A percentile compares a stretch with the other conserved stretches of the same genome.
Evolutionary conservation across 2,797 vertebrate genomes (phyloP).

Genomic region (Xiphorhynchus erythropygius): DNA sequence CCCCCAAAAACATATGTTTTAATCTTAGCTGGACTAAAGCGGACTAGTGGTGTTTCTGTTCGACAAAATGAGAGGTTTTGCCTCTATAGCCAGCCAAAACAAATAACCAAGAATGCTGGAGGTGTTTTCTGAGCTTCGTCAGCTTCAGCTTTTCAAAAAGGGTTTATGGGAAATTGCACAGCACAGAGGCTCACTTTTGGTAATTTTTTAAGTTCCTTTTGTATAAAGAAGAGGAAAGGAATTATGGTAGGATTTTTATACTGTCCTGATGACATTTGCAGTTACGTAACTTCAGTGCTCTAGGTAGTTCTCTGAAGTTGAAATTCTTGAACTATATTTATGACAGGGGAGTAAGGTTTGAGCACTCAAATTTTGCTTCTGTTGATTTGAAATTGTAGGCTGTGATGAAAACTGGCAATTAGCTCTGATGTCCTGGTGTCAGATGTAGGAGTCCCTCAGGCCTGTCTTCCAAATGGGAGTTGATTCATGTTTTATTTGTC

Average conservation of each 20-base stretch:
- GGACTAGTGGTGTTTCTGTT: not conserved
- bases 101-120: not conserved
- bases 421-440: not conserved
- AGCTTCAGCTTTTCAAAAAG: not conserved
- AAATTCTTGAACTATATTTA: not conserved
- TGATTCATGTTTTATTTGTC: not conserved
- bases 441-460: not conserved
- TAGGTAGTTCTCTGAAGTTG: not conserved
- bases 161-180: not conserved
- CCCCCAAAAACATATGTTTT: not conserved
- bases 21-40: not conserved
- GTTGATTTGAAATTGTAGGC: not conserved
- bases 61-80: fast-evolving
- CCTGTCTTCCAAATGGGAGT: not conserved
- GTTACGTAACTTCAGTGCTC: not conserved
- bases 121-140: not conserved
- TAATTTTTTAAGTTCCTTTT: not conserved
- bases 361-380: not conserved
- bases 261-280: not conserved
- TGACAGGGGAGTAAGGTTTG: not conserved
- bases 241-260: not conserved
- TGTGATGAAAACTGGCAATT: not conserved
- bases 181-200: not conserved
- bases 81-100: not conserved
- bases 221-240: not conserved